A percentile compares a stretch with the other conserved stretches of the same genome.
These are phyloP conservation scores for Actias luna DNA, from an alignment of 2,888 invertebrate genomes.

Conservation along the genomic window DNA sequence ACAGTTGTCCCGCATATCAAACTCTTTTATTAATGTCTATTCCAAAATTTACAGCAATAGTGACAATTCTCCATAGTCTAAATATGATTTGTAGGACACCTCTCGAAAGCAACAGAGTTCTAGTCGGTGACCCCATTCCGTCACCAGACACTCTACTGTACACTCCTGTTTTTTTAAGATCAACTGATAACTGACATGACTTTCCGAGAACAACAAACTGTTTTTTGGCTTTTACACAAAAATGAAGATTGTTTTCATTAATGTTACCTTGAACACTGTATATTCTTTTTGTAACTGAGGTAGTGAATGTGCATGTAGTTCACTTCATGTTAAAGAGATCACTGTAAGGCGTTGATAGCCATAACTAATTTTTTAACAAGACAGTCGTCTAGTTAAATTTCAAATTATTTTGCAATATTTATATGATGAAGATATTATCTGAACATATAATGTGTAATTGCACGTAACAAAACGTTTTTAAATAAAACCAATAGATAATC, in stretches of 20 bases:
- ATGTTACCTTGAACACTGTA: background rate
- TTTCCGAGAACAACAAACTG: conserved; percentile 19
- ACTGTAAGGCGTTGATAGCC: background rate
- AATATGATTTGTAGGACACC: conserved; percentile 74
- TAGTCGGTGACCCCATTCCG: conserved; percentile 63
- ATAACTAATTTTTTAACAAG: background rate
- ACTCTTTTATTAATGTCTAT: conserved; percentile 29
- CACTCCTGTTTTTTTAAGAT: conserved; percentile 18
- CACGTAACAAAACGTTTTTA: no score
- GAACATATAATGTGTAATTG: no score
- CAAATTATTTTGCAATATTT: no score
- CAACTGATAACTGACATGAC: conserved; percentile 19
- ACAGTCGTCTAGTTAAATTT: no score
- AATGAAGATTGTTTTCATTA: background rate
- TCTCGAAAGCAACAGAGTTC: conserved; percentile 58
- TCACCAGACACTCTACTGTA: conserved; percentile 36
- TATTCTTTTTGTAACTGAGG: background rate
- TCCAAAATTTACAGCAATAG: conserved; percentile 67
- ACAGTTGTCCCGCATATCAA: background rate
- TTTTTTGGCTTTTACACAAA: conserved; percentile 8
- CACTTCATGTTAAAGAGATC: background rate
- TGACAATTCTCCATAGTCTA: conserved; percentile 65
- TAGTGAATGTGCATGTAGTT: background rate
- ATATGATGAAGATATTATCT: no score
- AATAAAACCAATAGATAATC: no score